Evolutionary conservation across 2,888 invertebrate species (phyloP).

Genomic region (Eilema depressum): DNA sequence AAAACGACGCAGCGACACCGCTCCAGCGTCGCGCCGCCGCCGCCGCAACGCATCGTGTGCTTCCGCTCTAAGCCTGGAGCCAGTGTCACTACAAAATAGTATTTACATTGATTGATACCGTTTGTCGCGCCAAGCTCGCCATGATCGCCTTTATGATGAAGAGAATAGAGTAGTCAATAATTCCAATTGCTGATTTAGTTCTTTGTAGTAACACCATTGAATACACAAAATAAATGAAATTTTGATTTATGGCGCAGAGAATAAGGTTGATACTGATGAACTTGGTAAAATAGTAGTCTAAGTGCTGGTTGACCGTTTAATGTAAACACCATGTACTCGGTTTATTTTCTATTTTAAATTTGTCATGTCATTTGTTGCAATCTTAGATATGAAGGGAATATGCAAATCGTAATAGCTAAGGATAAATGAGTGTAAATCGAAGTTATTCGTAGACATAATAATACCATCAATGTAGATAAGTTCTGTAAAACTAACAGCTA

Average conservation of each 20-base stretch:
- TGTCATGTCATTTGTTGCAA: background rate
- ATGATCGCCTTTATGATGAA: conserved; percentile 20
- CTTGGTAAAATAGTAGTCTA: background rate
- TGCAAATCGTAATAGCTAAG: no score
- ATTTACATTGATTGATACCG: conserved; percentile 61
- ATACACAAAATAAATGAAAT: background rate
- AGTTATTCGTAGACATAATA: no score
- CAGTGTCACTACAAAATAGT: conserved; percentile 58
- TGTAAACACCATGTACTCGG: conserved; percentile 1
- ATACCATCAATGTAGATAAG: no score
- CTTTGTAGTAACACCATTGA: background rate
- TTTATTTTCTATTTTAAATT: background rate
- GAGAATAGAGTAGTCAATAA: background rate
- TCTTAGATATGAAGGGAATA: background rate
- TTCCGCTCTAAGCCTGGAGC: conserved; percentile 49
- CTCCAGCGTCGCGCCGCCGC: no score
- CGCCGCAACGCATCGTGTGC: no score
- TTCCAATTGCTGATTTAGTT: conserved; percentile 22
- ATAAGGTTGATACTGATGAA: background rate
- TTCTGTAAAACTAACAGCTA: no score
- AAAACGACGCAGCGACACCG: no score
- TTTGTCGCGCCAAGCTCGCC: conserved; percentile 55
- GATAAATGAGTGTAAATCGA: no score
- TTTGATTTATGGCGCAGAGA: background rate
- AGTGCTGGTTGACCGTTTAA: conserved; percentile 1